Evolutionary conservation across 2,797 vertebrate genomes (phyloP).

Genomic region (Pipistrellus kuhlii): DNA sequence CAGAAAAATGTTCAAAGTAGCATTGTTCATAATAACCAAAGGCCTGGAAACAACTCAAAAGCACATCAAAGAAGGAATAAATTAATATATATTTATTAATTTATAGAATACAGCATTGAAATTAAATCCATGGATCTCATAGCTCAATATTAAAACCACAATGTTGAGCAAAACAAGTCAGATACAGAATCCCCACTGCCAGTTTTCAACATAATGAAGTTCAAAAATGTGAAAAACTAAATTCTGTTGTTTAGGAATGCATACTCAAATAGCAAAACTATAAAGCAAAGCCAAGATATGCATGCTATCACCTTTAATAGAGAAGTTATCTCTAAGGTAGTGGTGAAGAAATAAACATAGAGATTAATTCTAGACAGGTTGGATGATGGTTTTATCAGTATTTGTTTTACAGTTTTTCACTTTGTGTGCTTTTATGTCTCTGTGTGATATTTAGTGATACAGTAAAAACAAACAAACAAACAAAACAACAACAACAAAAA

Average conservation of each 20-base stretch:
- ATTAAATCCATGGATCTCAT: not conserved
- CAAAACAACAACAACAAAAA: not conserved
- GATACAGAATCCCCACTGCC: not conserved
- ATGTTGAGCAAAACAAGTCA: not conserved
- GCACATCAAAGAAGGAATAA: conserved; percentile 27
- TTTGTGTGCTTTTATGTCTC: not conserved
- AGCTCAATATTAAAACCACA: not conserved
- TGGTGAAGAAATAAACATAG: not conserved
- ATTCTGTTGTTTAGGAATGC: not conserved
- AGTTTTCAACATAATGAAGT: not conserved
- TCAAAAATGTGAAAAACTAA: not conserved
- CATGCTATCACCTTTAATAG: not conserved
- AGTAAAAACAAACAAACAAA: not conserved
- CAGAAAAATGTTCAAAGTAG: not conserved
- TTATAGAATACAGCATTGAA: not conserved
- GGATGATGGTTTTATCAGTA: not conserved
- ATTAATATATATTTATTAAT: not conserved
- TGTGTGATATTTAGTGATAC: not conserved
- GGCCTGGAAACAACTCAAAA: conserved; percentile 29
- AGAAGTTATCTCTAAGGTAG: not conserved
- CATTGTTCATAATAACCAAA: not conserved
- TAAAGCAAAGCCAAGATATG: not conserved
- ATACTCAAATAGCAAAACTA: not conserved
- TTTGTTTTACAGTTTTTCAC: not conserved
- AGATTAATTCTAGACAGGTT: not conserved